Conservation (phyloP, 2,113 vertebrate genomes). For the Suricata suricatta region DNA sequence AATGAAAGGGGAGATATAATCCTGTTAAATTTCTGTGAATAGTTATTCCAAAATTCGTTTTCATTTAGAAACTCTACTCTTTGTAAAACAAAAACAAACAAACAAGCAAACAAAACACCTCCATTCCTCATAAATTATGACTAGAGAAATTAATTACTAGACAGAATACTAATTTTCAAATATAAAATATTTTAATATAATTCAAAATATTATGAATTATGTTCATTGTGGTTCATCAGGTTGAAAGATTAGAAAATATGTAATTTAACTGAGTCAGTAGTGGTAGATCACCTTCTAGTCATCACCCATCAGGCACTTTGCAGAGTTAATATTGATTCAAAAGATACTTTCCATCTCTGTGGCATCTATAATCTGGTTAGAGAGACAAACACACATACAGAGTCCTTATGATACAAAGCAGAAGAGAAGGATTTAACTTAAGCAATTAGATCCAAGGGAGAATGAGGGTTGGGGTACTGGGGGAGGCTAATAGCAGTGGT, state of each 20-base stretch:
- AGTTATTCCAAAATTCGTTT: conserved; percentile 19
- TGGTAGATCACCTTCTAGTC: background rate
- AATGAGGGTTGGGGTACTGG: background rate
- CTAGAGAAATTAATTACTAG: background rate
- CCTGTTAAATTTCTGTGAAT: conserved; percentile 19
- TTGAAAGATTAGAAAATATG: background rate
- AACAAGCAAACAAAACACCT: background rate
- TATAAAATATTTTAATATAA: background rate
- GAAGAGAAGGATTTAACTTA: conserved; percentile 44
- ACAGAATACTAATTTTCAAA: conserved; percentile 16
- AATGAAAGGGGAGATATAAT: background rate
- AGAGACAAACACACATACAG: background rate
- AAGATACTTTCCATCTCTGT: background rate
- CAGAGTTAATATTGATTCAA: background rate
- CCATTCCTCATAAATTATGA: conserved; percentile 4
- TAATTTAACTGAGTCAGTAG: conserved; percentile 3
- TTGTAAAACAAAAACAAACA: background rate
- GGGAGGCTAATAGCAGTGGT: background rate
- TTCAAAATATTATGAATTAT: background rate
- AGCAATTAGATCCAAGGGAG: background rate
- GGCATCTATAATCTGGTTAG: background rate
- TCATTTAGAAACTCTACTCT: conserved; percentile 28
- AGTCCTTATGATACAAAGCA: background rate
- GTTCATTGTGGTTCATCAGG: background rate
- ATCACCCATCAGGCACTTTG: background rate